phyloP scores from a whole-genome alignment of 2,113 vertebrate species.

The Myotis brandtii region DNA sequence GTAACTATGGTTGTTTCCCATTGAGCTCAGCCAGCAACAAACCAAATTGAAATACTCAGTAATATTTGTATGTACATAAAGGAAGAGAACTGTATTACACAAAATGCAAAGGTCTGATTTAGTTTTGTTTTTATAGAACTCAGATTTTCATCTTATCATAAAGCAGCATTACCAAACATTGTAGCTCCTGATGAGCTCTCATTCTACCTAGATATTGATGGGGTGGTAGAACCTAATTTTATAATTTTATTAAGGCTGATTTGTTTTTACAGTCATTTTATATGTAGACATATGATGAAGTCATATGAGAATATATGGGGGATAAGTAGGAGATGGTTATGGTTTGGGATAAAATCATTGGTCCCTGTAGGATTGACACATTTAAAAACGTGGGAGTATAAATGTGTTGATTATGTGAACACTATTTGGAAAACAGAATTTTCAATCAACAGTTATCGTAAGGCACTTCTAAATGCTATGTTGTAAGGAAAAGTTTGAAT shows the following conservation, averaged over 20 bases:
- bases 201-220: neutral
- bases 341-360: neutral
- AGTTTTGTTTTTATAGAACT: neutral
- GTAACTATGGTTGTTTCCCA: slow-evolving; percentile 57
- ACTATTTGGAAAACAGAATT: slow-evolving; percentile 3
- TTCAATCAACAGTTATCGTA: neutral
- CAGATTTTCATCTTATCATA: slow-evolving; percentile 18
- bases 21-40: slow-evolving; percentile 58
- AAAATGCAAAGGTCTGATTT: slow-evolving; percentile 41
- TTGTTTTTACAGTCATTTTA: slow-evolving; percentile 15
- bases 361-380: neutral
- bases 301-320: neutral
- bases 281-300: neutral
- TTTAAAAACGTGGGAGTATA: neutral
- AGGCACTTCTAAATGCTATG: neutral
- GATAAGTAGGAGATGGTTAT: neutral
- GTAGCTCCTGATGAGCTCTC: neutral
- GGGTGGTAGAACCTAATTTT: neutral
- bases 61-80: slow-evolving; percentile 63
- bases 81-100: slow-evolving; percentile 46
- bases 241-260: neutral
- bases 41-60: slow-evolving; percentile 53
- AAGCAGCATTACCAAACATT: slow-evolving; percentile 10
- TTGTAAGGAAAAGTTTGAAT: neutral
- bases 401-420: neutral